Conservation (phyloP, 2,888 invertebrate species). For the Eristalis arbustorum region DNA sequence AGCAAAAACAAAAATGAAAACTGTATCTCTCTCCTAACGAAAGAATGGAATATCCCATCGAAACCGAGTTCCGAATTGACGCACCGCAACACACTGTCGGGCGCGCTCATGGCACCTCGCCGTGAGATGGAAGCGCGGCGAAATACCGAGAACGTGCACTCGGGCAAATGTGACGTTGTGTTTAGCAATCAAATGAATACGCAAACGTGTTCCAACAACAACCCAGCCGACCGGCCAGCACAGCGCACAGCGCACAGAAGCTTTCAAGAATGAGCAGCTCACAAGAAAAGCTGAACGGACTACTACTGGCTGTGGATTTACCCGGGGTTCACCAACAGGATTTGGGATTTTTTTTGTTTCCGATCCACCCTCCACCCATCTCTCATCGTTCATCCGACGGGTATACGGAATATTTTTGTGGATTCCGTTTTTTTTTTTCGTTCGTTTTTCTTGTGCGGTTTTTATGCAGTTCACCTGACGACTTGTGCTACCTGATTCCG, state of each 20-base stretch:
- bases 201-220: conserved; percentile 47
- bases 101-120: not conserved
- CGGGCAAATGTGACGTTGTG: conserved; percentile 58
- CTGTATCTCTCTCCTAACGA: conserved; percentile 18
- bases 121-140: not conserved
- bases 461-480: conserved; percentile 17
- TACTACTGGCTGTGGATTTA: conserved; percentile 21
- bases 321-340: conserved; percentile 32
- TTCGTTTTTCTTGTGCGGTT: not conserved
- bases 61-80: conserved; percentile 55
- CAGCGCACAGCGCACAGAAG: not conserved
- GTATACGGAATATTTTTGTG: not conserved
- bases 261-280: conserved; percentile 5
- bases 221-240: not conserved
- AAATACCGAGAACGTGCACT: not conserved
- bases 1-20: not conserved
- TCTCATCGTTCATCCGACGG: not conserved
- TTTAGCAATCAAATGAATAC: conserved; percentile 61
- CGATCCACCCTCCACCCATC: no score
- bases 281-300: conserved; percentile 26
- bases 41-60: conserved; percentile 34
- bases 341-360: not conserved
- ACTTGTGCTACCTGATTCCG: conserved; percentile 40
- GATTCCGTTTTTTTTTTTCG: not conserved
- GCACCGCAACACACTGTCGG: conserved; percentile 6